Evolutionary conservation across 2,113 vertebrate genomes (phyloP).

Genomic region (Coptodon bakossiorum): DNA sequence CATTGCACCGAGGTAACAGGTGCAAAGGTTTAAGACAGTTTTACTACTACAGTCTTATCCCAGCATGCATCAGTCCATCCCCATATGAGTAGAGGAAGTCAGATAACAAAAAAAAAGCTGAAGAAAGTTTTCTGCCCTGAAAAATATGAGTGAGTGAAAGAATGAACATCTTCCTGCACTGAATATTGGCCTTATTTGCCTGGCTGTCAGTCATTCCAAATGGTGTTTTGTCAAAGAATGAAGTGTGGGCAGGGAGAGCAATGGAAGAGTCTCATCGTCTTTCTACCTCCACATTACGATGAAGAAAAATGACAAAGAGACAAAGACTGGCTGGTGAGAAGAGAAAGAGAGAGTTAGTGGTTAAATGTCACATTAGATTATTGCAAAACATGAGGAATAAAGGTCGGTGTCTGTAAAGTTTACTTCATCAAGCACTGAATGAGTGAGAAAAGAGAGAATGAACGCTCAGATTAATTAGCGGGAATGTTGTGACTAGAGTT

Average conservation of each 20-base stretch:
- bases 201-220: neutral
- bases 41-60: neutral
- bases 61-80: neutral
- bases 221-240: neutral
- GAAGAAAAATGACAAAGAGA: neutral
- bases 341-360: neutral
- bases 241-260: neutral
- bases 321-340: neutral
- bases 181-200: neutral
- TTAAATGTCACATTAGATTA: slow-evolving; percentile 14
- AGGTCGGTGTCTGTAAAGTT: neutral
- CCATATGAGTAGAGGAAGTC: neutral
- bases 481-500: neutral
- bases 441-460: neutral
- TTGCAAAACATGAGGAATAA: neutral
- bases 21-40: slow-evolving; percentile 22
- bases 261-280: neutral
- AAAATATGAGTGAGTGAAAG: neutral
- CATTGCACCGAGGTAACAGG: neutral
- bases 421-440: neutral
- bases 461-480: neutral
- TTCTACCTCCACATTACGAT: neutral
- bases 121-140: neutral
- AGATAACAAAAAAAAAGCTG: neutral
- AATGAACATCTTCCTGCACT: neutral